Conservation (phyloP, 2,113 vertebrate genomes). For the western clawed frog (Xenopus tropicalis) region DNA sequence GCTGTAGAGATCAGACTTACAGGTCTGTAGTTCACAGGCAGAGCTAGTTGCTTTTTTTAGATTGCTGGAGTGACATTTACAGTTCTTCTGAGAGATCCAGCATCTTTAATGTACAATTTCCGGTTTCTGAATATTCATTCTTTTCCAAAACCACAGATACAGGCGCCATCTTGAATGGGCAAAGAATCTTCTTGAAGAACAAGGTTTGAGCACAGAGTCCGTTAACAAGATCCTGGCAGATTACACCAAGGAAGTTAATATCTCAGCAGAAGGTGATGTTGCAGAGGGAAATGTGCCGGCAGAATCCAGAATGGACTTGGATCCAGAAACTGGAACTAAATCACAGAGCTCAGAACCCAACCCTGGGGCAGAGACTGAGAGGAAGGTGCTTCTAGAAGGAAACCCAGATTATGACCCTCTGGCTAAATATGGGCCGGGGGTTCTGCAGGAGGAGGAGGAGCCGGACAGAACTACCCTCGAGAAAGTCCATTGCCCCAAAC, state of each 20-base stretch:
- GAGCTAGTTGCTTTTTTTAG: too few relatives aligned
- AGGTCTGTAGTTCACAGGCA: too few relatives aligned
- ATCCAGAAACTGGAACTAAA: background rate
- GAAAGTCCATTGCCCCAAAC: slow-evolving; percentile 37
- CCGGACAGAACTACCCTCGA: slow-evolving; percentile 3
- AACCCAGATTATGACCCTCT: slow-evolving; percentile 31
- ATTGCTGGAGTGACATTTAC: too few relatives aligned
- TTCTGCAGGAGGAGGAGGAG: background rate
- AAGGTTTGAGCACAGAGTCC: slow-evolving; percentile 65
- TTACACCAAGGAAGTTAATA: slow-evolving; percentile 57
- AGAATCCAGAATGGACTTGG: background rate
- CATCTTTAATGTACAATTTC: background rate
- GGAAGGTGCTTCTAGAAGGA: slow-evolving; percentile 47
- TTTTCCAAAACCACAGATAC: slow-evolving; percentile 64
- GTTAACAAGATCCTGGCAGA: slow-evolving; percentile 57
- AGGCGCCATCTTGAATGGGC: slow-evolving; percentile 71
- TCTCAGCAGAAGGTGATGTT: slow-evolving; percentile 14
- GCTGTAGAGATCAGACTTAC: too few relatives aligned
- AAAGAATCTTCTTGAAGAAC: slow-evolving; percentile 58
- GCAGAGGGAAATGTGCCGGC: background rate
- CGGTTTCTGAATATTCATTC: background rate
- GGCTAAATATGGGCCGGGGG: background rate
- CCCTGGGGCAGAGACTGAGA: background rate
- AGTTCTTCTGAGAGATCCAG: too few relatives aligned
- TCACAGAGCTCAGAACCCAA: slow-evolving; percentile 9